Conservation (phyloP, 2,797 vertebrate species). For the Lacerta agilis region DNA sequence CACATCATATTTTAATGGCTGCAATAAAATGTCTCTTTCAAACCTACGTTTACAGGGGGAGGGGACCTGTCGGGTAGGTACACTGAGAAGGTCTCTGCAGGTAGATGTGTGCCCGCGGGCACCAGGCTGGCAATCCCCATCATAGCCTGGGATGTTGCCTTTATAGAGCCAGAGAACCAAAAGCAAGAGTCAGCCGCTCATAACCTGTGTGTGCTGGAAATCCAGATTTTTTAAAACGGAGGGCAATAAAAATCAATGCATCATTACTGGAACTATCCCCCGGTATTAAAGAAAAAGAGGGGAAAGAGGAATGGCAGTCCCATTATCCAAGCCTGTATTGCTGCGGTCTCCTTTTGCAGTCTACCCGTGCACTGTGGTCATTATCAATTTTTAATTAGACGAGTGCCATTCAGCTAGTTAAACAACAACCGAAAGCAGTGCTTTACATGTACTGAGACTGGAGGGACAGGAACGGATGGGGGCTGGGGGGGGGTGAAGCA, state of each 20-base stretch:
- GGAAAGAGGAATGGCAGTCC: not conserved
- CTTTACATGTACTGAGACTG: not conserved
- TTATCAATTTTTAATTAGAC: slow-evolving; percentile 44
- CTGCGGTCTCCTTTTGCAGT: not conserved
- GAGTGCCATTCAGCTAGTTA: slow-evolving; percentile 26
- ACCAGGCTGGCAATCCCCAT: too few relatives aligned
- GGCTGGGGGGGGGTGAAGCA: not conserved
- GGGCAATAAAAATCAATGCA: not conserved
- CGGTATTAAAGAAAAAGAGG: not conserved
- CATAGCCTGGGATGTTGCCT: too few relatives aligned
- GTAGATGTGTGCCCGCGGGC: too few relatives aligned
- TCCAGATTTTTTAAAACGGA: not conserved
- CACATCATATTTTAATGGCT: too few relatives aligned
- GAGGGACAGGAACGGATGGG: not conserved
- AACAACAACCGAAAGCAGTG: slow-evolving; percentile 29
- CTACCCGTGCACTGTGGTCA: not conserved
- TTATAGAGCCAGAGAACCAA: not conserved
- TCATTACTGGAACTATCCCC: not conserved
- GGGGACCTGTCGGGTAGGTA: too few relatives aligned
- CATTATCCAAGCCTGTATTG: not conserved
- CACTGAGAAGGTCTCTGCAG: too few relatives aligned
- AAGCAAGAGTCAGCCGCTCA: not conserved
- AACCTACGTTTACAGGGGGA: too few relatives aligned
- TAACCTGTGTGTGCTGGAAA: not conserved
- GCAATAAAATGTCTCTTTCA: too few relatives aligned